Percentiles rank a stretch among this genome's conserved stretches.
phyloP scores from a whole-genome alignment of 2,888 invertebrate genomes.

The Perdita meconis region DNA sequence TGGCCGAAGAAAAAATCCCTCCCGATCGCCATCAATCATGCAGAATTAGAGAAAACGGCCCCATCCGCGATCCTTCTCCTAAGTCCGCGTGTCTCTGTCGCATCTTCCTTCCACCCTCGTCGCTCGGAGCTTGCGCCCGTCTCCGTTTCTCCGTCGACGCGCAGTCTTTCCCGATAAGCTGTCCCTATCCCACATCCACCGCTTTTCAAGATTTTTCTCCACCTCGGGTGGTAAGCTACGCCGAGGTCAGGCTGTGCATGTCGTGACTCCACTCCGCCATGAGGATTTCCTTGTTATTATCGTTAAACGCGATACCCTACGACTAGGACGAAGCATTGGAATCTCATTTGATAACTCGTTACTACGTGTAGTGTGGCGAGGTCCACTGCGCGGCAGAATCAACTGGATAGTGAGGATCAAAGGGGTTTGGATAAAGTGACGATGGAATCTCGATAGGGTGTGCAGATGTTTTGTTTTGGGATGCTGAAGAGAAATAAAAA shows the following conservation, averaged over 20 bases:
- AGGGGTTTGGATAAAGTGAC: background rate
- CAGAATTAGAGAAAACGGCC: conserved; percentile 78
- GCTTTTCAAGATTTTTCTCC: background rate
- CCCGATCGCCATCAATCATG: conserved; percentile 79
- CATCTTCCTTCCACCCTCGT: conserved; percentile 9
- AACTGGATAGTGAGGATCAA: too few relatives aligned
- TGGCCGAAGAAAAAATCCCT: conserved; percentile 70
- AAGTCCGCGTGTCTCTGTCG: background rate
- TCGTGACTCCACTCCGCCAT: conserved; percentile 65
- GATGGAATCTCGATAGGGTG: background rate
- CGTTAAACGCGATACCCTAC: conserved; percentile 68
- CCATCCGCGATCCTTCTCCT: conserved; percentile 27
- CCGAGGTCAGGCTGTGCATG: conserved; percentile 32
- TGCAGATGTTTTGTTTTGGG: too few relatives aligned
- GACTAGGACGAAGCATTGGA: conserved; percentile 66
- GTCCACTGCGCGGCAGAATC: conserved; percentile 6
- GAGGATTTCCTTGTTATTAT: conserved; percentile 72
- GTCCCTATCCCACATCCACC: conserved; percentile 12
- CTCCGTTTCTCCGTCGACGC: background rate
- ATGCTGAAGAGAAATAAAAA: too few relatives aligned
- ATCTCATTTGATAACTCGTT: conserved; percentile 74
- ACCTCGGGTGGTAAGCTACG: conserved; percentile 5
- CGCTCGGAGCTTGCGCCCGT: conserved; percentile 4
- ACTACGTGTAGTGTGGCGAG: conserved; percentile 28
- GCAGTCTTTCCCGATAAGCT: conserved; percentile 35